Evolutionary conservation across 2,797 vertebrate genomes (phyloP), one percentile per base, ranked within the genome.

Genomic region (Crotalus adamanteus): DNA sequence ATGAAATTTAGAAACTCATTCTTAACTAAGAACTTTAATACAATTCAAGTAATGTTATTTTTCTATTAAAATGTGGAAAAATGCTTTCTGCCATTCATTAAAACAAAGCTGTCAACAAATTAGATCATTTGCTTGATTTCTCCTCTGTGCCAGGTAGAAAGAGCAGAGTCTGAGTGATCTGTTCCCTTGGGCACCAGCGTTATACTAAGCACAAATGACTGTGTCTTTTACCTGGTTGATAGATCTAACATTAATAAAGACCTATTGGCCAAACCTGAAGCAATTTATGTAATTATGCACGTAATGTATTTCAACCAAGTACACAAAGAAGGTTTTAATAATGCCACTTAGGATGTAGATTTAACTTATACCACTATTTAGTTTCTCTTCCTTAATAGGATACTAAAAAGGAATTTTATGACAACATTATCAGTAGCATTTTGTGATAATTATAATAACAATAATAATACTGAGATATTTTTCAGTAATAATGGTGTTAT

Each of bases 401-500:
- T 95, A 97, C 96, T 97, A 97, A 98, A 97, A 97, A 96, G 96
- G 96, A 97, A 97, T 97, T 97, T 98, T 98, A 97, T 98, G 98
- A 98, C 98, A 98, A 98, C 97, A 98, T 98, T 98, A 98, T 98
- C 97, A 97, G 97, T 97, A 97, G 97, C 97, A 97, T 98, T 98
- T 98, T 97, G 97, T 97, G 97, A 98, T 98, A 98, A 98, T 98
- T 98, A 98, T 97, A 98, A 98, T 98, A 98, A 98, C 98, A 98
- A 98, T 98, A 98, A 98, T 97, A 98, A 98, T 97, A 97, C 98
- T 61, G 83, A 98, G 97, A 98, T 98, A 97, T 98, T 98, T 98
- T 98, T 97, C 97, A 95, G 97, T 98, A 98, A 97, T 98, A 98
- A 98, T 98, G 97, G 98, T 98, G 97, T 98, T 98, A 98, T 98